Percentiles rank a stretch among this genome's conserved stretches.
These are phyloP conservation scores for Gymnothorax javanicus DNA, from an alignment of 2,797 vertebrate genomes.

Conservation along the genomic window DNA sequence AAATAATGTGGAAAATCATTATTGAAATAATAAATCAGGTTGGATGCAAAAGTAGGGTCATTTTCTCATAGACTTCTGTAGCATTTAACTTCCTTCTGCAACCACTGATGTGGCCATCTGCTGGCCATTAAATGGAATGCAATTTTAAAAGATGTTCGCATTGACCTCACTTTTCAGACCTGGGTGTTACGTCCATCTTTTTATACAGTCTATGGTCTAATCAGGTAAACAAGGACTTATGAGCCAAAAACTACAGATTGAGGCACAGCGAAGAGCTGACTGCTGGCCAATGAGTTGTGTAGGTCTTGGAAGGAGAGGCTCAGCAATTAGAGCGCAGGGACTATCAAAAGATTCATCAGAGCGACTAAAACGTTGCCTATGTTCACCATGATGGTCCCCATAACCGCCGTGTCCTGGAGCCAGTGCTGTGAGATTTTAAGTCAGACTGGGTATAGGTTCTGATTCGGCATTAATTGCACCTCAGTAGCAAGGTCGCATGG, in stretches of 20 bases:
- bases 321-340: slow-evolving; percentile 69
- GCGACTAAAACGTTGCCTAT: neutral
- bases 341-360: slow-evolving; percentile 62
- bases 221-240: slow-evolving; percentile 36
- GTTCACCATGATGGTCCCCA: neutral
- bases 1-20: no score
- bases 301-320: slow-evolving; percentile 69
- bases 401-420: neutral
- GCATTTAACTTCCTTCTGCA: no score
- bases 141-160: no score
- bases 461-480: slow-evolving; percentile 6
- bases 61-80: no score
- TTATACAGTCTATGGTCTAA: no score
- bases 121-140: no score
- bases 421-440: neutral
- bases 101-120: no score
- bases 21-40: no score
- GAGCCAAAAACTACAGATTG: slow-evolving; percentile 17
- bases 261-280: slow-evolving; percentile 54
- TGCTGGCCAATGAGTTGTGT: slow-evolving; percentile 65
- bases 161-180: no score
- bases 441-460: neutral
- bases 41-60: no score
- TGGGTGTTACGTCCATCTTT: no score
- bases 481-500: neutral